Evolutionary conservation across 2,888 invertebrate species (phyloP).

Genomic region (Heterodera filipjevi): DNA sequence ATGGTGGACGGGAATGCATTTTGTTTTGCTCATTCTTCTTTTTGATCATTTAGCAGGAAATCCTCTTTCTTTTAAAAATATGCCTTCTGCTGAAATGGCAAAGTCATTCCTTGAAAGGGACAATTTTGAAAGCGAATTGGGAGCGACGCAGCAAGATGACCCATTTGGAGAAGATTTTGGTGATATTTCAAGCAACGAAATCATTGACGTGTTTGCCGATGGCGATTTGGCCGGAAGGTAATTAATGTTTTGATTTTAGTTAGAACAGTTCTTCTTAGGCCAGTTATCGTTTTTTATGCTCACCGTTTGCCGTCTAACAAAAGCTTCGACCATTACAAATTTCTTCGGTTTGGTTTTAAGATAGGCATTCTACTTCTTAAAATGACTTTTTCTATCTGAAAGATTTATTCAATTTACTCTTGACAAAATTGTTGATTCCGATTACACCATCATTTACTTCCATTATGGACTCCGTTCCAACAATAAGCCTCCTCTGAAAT

Average conservation of each 20-base stretch:
- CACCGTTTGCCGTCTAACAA: slow-evolving; percentile 83
- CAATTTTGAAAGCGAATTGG: slow-evolving; percentile 54
- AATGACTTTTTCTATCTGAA: slow-evolving; percentile 25
- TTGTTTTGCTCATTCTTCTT: not conserved
- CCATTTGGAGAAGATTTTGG: slow-evolving; percentile 64
- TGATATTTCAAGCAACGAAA: slow-evolving; percentile 78
- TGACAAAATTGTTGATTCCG: slow-evolving; percentile 96
- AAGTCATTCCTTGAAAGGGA: slow-evolving; percentile 46
- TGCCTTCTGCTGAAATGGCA: slow-evolving; percentile 18
- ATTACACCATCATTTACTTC: slow-evolving; percentile 96
- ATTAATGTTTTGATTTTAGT: not conserved
- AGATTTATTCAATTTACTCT: slow-evolving; percentile 71
- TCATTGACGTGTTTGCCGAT: slow-evolving; percentile 79
- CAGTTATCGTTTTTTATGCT: slow-evolving; percentile 93
- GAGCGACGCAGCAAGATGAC: slow-evolving; percentile 44
- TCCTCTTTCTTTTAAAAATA: slow-evolving; percentile 10
- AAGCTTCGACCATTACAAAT: slow-evolving; percentile 76
- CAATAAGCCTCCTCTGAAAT: slow-evolving; percentile 91
- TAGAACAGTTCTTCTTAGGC: slow-evolving; percentile 68
- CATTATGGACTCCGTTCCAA: slow-evolving; percentile 92
- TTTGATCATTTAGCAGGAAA: slow-evolving; percentile 13
- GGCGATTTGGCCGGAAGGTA: slow-evolving; percentile 62
- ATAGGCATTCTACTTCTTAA: no score
- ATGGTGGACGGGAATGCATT: slow-evolving; percentile 26
- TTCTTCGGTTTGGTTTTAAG: slow-evolving; percentile 72